Evolutionary conservation across 2,797 vertebrate species (phyloP).

Genomic region (Lagorchestes hirsutus): DNA sequence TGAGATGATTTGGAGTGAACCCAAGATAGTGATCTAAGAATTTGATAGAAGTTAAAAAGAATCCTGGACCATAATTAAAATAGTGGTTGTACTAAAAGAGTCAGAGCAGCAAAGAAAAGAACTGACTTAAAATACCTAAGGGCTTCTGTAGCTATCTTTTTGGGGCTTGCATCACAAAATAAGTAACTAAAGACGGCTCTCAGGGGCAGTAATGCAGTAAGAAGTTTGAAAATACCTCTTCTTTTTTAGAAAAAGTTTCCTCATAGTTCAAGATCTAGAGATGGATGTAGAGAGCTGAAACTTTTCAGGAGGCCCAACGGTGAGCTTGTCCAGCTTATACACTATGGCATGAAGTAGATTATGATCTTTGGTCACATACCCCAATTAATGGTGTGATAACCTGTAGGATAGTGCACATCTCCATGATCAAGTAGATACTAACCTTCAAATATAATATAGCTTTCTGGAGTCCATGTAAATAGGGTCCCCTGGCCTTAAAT

Average conservation of each 20-base stretch:
- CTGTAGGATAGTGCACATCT: not conserved
- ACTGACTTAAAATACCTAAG: not conserved
- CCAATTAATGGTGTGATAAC: not conserved
- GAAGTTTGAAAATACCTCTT: not conserved
- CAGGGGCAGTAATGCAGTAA: not conserved
- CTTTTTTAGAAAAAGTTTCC: not conserved
- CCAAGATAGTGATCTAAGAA: not conserved
- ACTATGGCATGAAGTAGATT: not conserved
- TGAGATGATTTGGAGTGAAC: not conserved
- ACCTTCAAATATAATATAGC: not conserved
- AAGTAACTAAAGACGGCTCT: not conserved
- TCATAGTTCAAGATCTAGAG: not conserved
- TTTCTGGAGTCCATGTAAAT: not conserved
- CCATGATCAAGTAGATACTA: not conserved
- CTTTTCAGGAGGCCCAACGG: not conserved
- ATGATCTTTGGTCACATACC: not conserved
- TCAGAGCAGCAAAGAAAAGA: not conserved
- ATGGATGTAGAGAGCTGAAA: not conserved
- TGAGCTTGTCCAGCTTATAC: not conserved
- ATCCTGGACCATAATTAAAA: not conserved
- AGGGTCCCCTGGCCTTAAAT: not conserved
- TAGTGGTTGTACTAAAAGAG: not conserved
- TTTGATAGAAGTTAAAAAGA: not conserved
- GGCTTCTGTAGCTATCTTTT: not conserved
- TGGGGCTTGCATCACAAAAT: not conserved